phyloP scores from a whole-genome alignment of 2,888 invertebrate species.

The Drosophila dives region DNA sequence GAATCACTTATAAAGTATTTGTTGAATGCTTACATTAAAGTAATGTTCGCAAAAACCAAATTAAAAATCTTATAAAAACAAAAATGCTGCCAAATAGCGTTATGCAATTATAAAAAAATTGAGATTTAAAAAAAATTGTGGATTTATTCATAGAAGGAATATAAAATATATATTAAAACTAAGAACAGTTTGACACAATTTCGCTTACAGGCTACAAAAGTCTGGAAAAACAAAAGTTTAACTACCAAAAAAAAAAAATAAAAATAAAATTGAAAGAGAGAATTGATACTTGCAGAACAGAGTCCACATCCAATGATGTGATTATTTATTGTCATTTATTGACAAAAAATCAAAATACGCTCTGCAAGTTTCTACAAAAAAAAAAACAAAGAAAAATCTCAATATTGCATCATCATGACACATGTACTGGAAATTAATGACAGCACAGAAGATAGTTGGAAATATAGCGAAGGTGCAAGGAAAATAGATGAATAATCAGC shows the following conservation, averaged over 20 bases:
- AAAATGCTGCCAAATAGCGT: not conserved
- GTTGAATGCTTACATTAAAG: not conserved
- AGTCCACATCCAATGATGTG: no score
- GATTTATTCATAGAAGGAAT: slow-evolving; percentile 68
- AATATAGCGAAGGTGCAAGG: slow-evolving; percentile 1
- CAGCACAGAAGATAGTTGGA: slow-evolving; percentile 3
- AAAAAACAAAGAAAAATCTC: slow-evolving; percentile 13
- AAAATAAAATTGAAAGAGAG: slow-evolving; percentile 1
- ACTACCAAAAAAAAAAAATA: not conserved
- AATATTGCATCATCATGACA: slow-evolving; percentile 58
- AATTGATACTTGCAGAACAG: not conserved
- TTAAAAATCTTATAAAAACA: not conserved
- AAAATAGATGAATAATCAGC: not conserved
- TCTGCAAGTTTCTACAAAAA: not conserved
- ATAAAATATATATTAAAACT: slow-evolving; percentile 54
- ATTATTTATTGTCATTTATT: not conserved
- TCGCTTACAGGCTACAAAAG: slow-evolving; percentile 63
- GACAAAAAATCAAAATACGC: not conserved
- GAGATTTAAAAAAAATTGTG: slow-evolving; percentile 49
- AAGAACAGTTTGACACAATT: slow-evolving; percentile 71
- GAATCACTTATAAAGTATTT: not conserved
- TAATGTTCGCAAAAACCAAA: not conserved
- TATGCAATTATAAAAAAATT: not conserved
- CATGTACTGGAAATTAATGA: slow-evolving; percentile 40
- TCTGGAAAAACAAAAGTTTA: slow-evolving; percentile 11